Conservation (phyloP, 2,888 invertebrate genomes). For the Odontomyia ornata region DNA sequence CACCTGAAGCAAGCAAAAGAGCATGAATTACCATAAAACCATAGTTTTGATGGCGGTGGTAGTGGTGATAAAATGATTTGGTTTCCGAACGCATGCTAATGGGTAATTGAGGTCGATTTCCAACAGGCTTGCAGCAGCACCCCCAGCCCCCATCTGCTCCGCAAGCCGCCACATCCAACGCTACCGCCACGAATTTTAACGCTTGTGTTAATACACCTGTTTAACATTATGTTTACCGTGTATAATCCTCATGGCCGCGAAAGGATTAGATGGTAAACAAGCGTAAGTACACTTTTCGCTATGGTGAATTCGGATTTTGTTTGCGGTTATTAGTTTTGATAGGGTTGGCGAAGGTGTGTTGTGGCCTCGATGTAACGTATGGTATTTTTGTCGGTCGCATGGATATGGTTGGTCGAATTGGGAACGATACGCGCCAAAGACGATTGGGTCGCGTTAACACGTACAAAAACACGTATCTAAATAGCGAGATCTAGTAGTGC, state of each 20-base stretch:
- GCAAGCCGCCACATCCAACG: neutral
- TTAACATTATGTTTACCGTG: conserved; percentile 15
- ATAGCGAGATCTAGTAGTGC: too few relatives aligned
- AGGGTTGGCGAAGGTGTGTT: neutral
- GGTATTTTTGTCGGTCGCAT: too few relatives aligned
- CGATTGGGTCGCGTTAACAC: too few relatives aligned
- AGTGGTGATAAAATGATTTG: conserved; percentile 13
- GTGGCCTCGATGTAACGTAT: too few relatives aligned
- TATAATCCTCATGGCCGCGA: neutral
- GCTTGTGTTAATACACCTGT: conserved; percentile 29
- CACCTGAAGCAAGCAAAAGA: too few relatives aligned
- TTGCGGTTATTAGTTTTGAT: neutral
- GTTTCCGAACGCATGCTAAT: conserved; percentile 29
- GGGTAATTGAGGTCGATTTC: conserved; percentile 17
- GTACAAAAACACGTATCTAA: too few relatives aligned
- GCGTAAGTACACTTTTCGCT: neutral
- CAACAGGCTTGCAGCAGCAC: neutral
- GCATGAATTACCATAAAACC: neutral
- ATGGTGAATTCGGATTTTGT: neutral
- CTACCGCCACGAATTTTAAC: conserved; percentile 1
- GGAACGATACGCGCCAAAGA: too few relatives aligned
- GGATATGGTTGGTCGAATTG: too few relatives aligned
- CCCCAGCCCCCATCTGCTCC: neutral
- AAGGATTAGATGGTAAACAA: conserved; percentile 20
- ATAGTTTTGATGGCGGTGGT: conserved; percentile 15